Conservation (phyloP, 2,113 vertebrate genomes). For the Atrichornis clamosus region DNA sequence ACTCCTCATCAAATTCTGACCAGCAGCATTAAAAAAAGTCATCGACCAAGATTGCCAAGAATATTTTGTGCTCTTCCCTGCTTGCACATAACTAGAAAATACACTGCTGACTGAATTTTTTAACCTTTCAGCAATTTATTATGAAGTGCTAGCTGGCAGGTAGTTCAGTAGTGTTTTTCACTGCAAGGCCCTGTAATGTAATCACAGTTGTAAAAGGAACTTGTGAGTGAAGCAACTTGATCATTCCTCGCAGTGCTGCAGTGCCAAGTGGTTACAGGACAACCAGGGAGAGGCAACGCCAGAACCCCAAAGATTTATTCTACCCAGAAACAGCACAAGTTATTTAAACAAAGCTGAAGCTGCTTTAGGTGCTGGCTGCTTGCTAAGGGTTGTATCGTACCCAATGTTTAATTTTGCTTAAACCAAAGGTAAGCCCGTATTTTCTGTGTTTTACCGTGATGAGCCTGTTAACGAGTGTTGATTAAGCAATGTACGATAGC, state of each 20-base stretch:
- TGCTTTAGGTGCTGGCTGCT: not conserved
- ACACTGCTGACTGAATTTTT: not conserved
- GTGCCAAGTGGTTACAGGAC: constrained; percentile 34
- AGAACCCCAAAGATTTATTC: constrained; percentile 31
- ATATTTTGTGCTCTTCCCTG: not conserved
- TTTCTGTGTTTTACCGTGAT: not conserved
- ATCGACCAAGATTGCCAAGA: not conserved
- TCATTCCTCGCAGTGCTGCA: constrained; percentile 6
- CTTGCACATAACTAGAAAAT: not conserved
- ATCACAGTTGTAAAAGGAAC: constrained; percentile 53
- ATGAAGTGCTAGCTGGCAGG: constrained; percentile 24
- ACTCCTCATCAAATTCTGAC: not conserved
- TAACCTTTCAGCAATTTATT: constrained; percentile 8
- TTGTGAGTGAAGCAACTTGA: constrained; percentile 59
- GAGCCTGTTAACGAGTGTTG: not conserved
- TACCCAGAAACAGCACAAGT: not conserved
- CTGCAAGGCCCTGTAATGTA: constrained; percentile 46
- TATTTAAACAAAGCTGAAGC: constrained; percentile 52
- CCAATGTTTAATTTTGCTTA: constrained; percentile 44
- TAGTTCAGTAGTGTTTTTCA: constrained; percentile 19
- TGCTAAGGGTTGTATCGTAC: constrained; percentile 1
- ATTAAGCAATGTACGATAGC: not conserved
- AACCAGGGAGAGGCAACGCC: not conserved
- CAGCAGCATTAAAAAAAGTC: not conserved
- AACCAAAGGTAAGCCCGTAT: constrained; percentile 66